Evolutionary conservation across 2,113 vertebrate species (phyloP).

Genomic region (Nycticorax nycticorax): DNA sequence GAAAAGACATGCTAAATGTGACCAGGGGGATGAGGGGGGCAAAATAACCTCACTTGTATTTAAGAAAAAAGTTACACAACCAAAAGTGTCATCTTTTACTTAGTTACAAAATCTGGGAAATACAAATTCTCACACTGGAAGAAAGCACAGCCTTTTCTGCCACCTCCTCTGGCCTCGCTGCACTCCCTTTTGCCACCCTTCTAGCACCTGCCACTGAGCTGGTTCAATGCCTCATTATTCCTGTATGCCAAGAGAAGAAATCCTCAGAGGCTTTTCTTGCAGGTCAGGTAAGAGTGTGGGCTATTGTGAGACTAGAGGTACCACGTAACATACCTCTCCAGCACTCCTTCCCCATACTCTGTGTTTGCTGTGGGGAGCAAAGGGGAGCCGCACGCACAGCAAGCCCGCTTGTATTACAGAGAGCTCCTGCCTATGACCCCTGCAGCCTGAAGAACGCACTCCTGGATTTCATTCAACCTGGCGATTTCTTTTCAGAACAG

Average conservation of each 20-base stretch:
- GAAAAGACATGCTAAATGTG: not conserved
- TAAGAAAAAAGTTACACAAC: not conserved
- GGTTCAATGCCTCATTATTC: not conserved
- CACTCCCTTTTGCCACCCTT: accelerated
- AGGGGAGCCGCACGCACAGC: accelerated
- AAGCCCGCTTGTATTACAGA: accelerated
- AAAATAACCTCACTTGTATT: not conserved
- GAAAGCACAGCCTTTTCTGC: not conserved
- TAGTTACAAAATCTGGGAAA: not conserved
- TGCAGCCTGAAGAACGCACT: not conserved
- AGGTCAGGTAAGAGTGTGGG: not conserved
- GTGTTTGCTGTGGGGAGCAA: not conserved
- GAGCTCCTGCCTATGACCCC: not conserved
- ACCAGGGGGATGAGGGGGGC: too few relatives aligned
- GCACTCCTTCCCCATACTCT: not conserved
- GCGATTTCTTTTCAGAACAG: not conserved
- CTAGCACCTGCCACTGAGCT: not conserved
- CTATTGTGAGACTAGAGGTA: not conserved
- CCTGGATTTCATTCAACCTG: not conserved
- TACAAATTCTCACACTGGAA: not conserved
- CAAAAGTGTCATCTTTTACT: not conserved
- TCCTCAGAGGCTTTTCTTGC: not conserved
- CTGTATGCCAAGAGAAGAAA: not conserved
- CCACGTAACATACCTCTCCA: not conserved
- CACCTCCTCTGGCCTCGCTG: not conserved